Evolutionary conservation across 2,797 vertebrate genomes (phyloP), one percentile per base, ranked within the genome.

Genomic region (Hippocampus kuda): DNA sequence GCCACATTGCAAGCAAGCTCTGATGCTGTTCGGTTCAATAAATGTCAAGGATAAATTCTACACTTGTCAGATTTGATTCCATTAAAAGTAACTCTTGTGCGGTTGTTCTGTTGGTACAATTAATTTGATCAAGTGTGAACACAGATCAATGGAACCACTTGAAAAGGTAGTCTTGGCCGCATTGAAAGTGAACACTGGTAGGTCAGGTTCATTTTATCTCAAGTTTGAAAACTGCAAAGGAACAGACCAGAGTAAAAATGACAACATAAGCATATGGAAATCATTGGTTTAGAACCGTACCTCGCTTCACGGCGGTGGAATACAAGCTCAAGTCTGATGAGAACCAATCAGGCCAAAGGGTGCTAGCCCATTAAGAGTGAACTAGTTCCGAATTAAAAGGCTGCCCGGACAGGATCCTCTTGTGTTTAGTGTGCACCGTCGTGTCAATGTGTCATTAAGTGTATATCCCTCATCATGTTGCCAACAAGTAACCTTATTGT

Each of bases 401-500:
- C 68, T 81, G 74, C 70, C 81, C 78, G 76, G 79, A 82, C 70
- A 68, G 26, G 80, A 83, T 60, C 72, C 69, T 61, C 59, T 61
- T 61, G 30, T 38, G 30, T 61, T 61, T 22, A 20, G 16, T 61
- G 59, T 61, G 59, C 59, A 20, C 59, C 20, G 30, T 16, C 18
- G 15, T 69, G 8, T 76, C 77, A 81, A 81, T 76, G 75, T 78
- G 76, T 88, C 81, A 64, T 80, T 75, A 82, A 82, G 75, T 81
- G 83, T 81, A 82, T 83, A 68, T 80, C 80, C 76, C 81, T 78
- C 80, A 80, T 81, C 81, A 73, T 82, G 86, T 87, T 84, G 76
- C 78, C 72, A 83, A 81, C 86, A 79, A 84, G 83, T 75, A 76
- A 65, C 82, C 86, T 84, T 89, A 84, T 82, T 78, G 88, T 90